Evolutionary conservation across 2,888 invertebrate genomes (phyloP), one percentile per base, ranked within the genome.

Genomic region (Mystacides longicornis): DNA sequence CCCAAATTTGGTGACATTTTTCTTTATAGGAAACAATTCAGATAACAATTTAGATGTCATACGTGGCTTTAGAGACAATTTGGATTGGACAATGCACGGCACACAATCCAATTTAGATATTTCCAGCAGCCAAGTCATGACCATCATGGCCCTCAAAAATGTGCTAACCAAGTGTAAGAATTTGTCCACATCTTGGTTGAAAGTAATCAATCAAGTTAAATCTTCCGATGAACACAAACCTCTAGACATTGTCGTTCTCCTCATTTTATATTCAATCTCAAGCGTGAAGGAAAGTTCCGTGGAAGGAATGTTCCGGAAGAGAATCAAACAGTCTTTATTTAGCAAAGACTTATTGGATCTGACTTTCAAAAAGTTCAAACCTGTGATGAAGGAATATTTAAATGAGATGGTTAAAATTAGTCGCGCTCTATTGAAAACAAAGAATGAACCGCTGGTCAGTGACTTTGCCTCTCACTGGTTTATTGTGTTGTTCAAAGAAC

Each of bases 171-270:
- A 77, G 43, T 79, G 79, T 4, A 84, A 81, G 68, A 65, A 69
- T 22, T 70, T 81, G 61, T 70, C 74, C 1, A 80, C 81, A 63
- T 73, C 78, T 23, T 83, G 84, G 75, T 63, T 82, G 2, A 78
- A 78, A 64, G 70, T 80, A n/a, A 71, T 85, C 57, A 74, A 75
- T 51, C 69, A 67, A 53, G 74, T 80, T 52, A 78, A 77, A 66
- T 60, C 67, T 1, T 67, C 65, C 52, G 69, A 74, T 42, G 80
- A 81, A 56, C 78, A 82, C 59, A 84, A 83, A 70, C 77, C 86
- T 1, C 75, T 89, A 58, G 88, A 89, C 70, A 73, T 87, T 51
- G 69, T 85, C 18, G 72, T 87, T 60, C 67, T 88, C 18, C 66
- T 86, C n/a, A 75, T 86, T 62, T 69, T 86, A 19, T 80, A 83